Percentiles rank a stretch among this genome's conserved stretches.
Evolutionary conservation across 2,113 vertebrate genomes (phyloP).

Genomic region (Erythrocercus mccallii): DNA sequence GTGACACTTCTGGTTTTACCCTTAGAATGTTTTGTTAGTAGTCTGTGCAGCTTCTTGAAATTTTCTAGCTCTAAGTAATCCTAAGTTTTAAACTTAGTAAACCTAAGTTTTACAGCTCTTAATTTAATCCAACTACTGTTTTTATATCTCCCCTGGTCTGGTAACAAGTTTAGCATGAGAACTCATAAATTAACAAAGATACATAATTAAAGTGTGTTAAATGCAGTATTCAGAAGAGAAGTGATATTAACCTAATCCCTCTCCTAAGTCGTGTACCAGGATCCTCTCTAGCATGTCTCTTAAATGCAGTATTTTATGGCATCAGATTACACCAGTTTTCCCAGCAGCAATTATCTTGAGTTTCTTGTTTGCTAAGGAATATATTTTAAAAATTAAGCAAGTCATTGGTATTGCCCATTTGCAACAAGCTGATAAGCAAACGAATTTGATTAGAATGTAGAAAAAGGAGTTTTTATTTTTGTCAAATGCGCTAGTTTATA

Average conservation of each 20-base stretch:
- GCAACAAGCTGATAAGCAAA: not conserved
- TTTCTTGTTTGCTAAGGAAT: not conserved
- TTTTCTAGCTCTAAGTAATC: not conserved
- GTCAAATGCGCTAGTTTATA: not conserved
- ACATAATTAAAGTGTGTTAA: not conserved
- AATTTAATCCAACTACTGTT: not conserved
- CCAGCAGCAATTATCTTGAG: not conserved
- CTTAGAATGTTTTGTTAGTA: not conserved
- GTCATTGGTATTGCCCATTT: not conserved
- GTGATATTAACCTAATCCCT: constrained; percentile 7
- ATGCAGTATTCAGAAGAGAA: not conserved
- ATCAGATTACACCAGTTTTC: not conserved
- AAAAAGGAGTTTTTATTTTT: not conserved
- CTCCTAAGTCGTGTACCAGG: not conserved
- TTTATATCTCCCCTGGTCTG: not conserved
- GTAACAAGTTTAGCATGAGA: not conserved
- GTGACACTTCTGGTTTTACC: not conserved
- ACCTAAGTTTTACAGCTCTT: not conserved
- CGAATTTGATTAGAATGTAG: not conserved
- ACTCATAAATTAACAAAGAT: constrained; percentile 7
- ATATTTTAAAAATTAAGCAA: not conserved
- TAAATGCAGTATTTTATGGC: not conserved
- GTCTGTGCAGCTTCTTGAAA: not conserved
- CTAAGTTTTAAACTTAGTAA: too few species aligned
- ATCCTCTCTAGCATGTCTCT: not conserved